phyloP scores from a whole-genome alignment of 2,797 vertebrate genomes.

The Morus bassanus region DNA sequence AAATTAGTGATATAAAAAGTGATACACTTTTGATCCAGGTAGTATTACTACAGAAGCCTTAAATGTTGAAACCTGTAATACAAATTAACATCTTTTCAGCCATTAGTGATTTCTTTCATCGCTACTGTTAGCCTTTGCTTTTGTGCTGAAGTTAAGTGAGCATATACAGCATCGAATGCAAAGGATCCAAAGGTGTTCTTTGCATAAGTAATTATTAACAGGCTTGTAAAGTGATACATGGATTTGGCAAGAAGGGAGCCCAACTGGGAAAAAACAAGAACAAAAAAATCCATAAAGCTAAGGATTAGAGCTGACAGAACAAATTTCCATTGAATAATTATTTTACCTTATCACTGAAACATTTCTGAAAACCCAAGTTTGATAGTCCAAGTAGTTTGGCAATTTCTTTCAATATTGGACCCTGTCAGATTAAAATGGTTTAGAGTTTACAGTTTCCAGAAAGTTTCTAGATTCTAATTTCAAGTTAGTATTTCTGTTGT shows the following conservation, averaged over 20 bases:
- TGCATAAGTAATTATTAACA: neutral
- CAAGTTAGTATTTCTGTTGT: neutral
- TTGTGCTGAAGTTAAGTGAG: neutral
- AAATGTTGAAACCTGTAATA: neutral
- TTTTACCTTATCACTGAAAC: neutral
- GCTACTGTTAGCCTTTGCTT: neutral
- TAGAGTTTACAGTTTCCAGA: neutral
- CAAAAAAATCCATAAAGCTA: neutral
- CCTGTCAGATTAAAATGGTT: neutral
- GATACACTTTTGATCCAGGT: neutral
- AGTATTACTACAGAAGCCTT: neutral
- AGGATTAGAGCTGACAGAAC: neutral
- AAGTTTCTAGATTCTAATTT: neutral
- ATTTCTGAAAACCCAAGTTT: neutral
- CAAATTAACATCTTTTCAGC: neutral
- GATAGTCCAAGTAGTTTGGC: neutral
- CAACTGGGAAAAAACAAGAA: neutral
- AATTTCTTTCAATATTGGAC: neutral
- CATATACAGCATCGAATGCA: neutral
- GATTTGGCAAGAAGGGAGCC: conserved; percentile 1
- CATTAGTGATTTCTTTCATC: neutral
- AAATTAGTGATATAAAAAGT: neutral
- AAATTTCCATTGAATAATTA: neutral
- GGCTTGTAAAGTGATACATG: neutral
- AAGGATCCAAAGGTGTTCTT: neutral